Evolutionary conservation across 2,797 vertebrate species (phyloP).

Genomic region (Adelosebastes latens): DNA sequence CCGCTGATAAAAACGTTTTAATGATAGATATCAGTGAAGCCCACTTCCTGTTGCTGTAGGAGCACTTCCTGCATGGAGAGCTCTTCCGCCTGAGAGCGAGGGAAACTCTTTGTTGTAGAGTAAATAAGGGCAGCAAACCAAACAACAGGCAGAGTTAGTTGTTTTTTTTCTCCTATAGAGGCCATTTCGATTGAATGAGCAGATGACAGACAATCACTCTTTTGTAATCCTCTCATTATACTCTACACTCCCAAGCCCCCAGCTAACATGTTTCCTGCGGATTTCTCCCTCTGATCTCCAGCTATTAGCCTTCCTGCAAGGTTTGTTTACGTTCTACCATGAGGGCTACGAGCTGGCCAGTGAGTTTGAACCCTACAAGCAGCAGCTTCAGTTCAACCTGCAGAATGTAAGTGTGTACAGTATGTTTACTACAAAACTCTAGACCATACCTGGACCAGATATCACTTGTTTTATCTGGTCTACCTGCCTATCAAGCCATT

Average conservation of each 20-base stretch:
- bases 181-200: conserved; percentile 38
- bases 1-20: conserved; percentile 55
- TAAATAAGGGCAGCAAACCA: conserved; percentile 60
- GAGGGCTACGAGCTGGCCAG: conserved; percentile 97
- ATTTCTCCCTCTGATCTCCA: conserved; percentile 74
- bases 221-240: conserved; percentile 39
- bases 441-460: not conserved
- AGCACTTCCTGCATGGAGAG: conserved; percentile 72
- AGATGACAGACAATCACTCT: conserved; percentile 38
- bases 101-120: conserved; percentile 67
- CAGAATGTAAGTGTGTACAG: conserved; percentile 91
- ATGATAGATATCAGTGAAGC: conserved; percentile 71
- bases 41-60: conserved; percentile 72
- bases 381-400: conserved; percentile 97
- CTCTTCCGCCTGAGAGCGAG: conserved; percentile 45
- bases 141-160: conserved; percentile 34
- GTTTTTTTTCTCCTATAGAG: not conserved
- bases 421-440: not conserved
- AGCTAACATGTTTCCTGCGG: conserved; percentile 19
- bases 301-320: conserved; percentile 98
- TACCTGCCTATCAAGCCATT: not conserved
- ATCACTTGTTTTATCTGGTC: not conserved
- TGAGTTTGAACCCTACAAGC: conserved; percentile 97
- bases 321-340: conserved; percentile 98
- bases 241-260: not conserved